Evolutionary conservation across 2,113 vertebrate genomes (phyloP).

Genomic region (Nannospalax galili): DNA sequence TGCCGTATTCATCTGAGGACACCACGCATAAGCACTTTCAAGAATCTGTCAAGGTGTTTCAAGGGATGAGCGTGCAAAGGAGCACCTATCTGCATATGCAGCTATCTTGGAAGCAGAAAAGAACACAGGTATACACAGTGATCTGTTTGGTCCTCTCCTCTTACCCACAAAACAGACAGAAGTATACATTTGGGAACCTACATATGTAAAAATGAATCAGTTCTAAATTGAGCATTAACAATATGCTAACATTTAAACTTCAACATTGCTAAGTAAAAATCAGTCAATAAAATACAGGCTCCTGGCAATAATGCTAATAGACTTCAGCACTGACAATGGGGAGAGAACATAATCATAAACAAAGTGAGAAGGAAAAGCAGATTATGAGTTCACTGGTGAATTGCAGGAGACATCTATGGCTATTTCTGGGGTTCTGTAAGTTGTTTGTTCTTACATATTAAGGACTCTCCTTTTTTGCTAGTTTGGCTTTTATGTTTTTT

Average conservation of each 20-base stretch:
- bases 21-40: background rate
- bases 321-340: background rate
- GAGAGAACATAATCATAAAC: background rate
- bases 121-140: background rate
- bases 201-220: background rate
- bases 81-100: background rate
- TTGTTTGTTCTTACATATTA: background rate
- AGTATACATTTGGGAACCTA: background rate
- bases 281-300: background rate
- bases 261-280: background rate
- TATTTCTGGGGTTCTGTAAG: background rate
- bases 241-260: background rate
- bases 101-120: background rate
- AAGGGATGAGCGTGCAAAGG: background rate
- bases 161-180: background rate
- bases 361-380: background rate
- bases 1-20: background rate
- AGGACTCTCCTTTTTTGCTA: background rate
- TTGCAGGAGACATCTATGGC: background rate
- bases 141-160: background rate
- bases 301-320: background rate
- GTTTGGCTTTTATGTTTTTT: background rate
- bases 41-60: background rate
- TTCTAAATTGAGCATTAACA: background rate
- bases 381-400: rapidly evolving